Evolutionary conservation across 2,888 invertebrate genomes (phyloP).

Genomic region (Formica aserva): DNA sequence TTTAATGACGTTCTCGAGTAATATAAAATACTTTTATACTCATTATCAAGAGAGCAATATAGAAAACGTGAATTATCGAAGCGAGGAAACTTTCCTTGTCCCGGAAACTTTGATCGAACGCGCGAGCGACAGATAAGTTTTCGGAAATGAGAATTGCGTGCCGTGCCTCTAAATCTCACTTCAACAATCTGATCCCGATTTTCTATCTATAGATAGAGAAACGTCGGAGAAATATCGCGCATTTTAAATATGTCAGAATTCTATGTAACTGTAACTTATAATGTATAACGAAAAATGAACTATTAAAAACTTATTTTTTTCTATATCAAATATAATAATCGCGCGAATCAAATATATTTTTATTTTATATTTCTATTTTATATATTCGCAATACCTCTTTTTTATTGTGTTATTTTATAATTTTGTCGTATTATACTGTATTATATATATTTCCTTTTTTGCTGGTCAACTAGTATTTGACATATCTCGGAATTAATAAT

Average conservation of each 20-base stretch:
- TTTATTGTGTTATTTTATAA: background rate
- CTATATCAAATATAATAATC: background rate
- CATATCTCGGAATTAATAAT: background rate
- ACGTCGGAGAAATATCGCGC: background rate
- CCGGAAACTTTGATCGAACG: constrained; percentile 51
- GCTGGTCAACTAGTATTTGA: background rate
- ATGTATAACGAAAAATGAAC: background rate
- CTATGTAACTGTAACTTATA: background rate
- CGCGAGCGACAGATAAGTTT: constrained; percentile 42
- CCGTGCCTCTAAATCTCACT: constrained; percentile 22
- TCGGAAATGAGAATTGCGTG: constrained; percentile 54
- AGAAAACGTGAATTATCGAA: constrained; percentile 54
- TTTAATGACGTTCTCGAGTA: constrained; percentile 54
- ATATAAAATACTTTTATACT: constrained; percentile 57
- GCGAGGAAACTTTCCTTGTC: constrained; percentile 47
- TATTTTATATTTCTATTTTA: background rate
- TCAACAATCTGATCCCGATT: constrained; percentile 17
- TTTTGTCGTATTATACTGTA: background rate
- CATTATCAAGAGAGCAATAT: constrained; percentile 54
- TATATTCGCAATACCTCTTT: background rate
- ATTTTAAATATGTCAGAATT: background rate
- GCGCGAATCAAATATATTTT: background rate
- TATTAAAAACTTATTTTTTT: background rate
- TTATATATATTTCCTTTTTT: background rate
- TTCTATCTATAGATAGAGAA: background rate